Conservation (phyloP, 2,113 vertebrate genomes). For the Donacobius atricapilla region DNA sequence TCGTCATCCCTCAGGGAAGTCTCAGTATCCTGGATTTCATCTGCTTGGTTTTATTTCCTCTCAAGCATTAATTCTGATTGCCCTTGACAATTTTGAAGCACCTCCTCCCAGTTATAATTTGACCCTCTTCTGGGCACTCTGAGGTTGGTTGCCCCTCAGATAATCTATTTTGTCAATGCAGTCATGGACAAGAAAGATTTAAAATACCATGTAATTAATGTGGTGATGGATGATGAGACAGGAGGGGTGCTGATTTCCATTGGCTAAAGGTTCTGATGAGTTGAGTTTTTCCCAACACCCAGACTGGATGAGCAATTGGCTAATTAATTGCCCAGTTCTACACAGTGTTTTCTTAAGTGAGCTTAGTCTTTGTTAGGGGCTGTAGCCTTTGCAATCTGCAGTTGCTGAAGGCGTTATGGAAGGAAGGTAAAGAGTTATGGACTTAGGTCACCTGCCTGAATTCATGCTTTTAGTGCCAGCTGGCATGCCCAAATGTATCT, state of each 20-base stretch:
- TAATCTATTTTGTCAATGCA: constrained; percentile 31
- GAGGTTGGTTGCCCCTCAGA: not conserved
- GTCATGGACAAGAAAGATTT: not conserved
- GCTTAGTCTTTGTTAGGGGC: not conserved
- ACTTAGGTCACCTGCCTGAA: not conserved
- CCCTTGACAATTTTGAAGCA: not conserved
- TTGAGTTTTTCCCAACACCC: not conserved
- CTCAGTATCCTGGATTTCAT: constrained; percentile 35
- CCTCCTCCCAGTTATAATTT: constrained; percentile 15
- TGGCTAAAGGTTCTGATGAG: not conserved
- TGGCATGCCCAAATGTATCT: not conserved
- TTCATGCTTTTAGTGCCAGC: not conserved
- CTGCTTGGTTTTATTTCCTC: constrained; percentile 32
- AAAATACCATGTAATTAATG: not conserved
- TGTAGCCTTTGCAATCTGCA: not conserved
- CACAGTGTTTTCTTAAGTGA: not conserved
- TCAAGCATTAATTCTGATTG: constrained; percentile 23
- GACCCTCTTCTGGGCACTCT: constrained; percentile 4
- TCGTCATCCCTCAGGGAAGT: constrained; percentile 49
- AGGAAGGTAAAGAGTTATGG: not conserved
- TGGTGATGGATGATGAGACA: not conserved
- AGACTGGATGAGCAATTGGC: not conserved
- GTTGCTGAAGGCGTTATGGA: not conserved
- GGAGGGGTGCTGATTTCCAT: not conserved
- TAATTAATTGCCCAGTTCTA: not conserved